These are phyloP conservation scores for Lethrus apterus DNA, from an alignment of 1,140 invertebrate genomes.

Conservation along the genomic window DNA sequence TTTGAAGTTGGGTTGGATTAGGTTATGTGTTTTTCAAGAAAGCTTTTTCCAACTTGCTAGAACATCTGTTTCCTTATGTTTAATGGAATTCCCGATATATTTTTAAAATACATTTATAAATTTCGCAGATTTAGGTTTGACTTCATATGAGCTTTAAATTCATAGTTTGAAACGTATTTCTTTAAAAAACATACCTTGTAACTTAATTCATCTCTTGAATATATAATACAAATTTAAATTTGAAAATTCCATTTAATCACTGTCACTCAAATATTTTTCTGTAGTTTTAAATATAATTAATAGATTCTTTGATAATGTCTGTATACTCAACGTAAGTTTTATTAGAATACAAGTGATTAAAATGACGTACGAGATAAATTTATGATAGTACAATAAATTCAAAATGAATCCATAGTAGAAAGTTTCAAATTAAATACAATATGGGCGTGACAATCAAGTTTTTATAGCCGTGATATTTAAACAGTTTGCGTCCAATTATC, in stretches of 20 bases:
- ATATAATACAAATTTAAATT: conserved; percentile 10
- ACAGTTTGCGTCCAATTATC: conserved; percentile 17
- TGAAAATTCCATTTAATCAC: conserved; percentile 11
- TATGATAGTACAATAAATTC: conserved; percentile 2
- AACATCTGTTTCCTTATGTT: too few relatives aligned
- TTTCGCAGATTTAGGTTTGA: too few relatives aligned
- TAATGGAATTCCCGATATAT: too few relatives aligned
- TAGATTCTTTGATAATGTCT: conserved; percentile 10
- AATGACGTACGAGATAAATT: not conserved
- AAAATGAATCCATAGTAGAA: conserved; percentile 6
- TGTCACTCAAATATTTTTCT: conserved; percentile 7
- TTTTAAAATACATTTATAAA: too few relatives aligned
- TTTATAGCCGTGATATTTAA: conserved; percentile 14
- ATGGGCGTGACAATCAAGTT: conserved; percentile 16
- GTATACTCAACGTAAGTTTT: conserved; percentile 11
- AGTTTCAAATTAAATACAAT: conserved; percentile 15
- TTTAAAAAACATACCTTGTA: too few relatives aligned
- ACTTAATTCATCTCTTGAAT: conserved; percentile 11
- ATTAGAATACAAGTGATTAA: conserved; percentile 12
- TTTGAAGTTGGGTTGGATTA: too few relatives aligned
- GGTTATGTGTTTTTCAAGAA: too few relatives aligned
- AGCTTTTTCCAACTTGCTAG: too few relatives aligned
- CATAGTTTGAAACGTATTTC: too few relatives aligned
- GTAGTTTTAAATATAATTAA: conserved; percentile 6
- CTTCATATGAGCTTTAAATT: too few relatives aligned